phyloP scores from a whole-genome alignment of 2,113 vertebrate genomes.

The Tonatia bakeri region DNA sequence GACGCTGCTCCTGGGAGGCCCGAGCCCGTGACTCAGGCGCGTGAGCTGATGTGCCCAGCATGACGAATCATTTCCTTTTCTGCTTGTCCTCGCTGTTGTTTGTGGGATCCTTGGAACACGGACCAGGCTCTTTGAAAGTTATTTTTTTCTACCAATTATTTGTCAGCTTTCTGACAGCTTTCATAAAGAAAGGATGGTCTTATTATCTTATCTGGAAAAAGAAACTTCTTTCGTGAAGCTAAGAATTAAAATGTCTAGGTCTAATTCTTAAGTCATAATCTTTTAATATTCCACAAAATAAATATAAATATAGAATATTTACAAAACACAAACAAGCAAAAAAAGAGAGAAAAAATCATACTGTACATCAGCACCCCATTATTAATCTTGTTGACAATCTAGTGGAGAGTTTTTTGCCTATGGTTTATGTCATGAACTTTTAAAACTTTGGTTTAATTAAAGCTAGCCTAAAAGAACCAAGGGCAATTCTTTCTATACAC shows the following conservation, averaged over 20 bases:
- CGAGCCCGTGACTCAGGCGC: background rate
- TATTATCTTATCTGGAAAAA: background rate
- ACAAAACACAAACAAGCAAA: background rate
- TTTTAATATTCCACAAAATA: background rate
- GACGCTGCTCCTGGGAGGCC: conserved; percentile 30
- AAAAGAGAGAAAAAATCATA: background rate
- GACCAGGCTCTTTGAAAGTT: background rate
- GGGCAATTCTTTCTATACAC: background rate
- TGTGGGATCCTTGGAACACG: too few species aligned
- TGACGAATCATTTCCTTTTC: background rate
- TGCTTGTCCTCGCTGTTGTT: fast-evolving
- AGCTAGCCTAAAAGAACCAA: background rate
- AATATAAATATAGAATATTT: background rate
- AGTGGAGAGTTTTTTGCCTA: background rate
- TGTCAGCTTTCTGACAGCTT: background rate
- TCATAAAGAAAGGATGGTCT: background rate
- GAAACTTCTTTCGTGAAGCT: background rate
- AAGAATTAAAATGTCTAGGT: background rate
- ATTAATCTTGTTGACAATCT: background rate
- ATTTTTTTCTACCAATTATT: background rate
- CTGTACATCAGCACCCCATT: background rate
- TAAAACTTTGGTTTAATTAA: background rate
- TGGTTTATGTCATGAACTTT: background rate
- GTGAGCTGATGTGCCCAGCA: background rate
- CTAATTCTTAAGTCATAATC: background rate